phyloP scores from a whole-genome alignment of 1,140 invertebrate genomes.

The Myzus persicae region DNA sequence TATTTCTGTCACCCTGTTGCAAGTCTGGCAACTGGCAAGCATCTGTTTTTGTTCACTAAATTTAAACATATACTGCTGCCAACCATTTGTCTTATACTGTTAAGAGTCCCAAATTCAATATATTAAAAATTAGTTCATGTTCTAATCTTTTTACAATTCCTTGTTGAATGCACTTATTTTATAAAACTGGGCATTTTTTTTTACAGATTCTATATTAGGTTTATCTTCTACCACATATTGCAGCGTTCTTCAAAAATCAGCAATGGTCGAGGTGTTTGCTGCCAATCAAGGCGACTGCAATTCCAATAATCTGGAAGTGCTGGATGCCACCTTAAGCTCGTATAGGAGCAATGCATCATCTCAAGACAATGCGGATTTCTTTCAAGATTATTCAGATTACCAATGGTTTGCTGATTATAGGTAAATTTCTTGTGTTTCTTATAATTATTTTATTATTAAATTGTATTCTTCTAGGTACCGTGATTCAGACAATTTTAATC shows the following conservation, averaged over 20 bases:
- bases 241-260: conserved; percentile 36
- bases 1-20: conserved; percentile 42
- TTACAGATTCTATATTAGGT: conserved; percentile 51
- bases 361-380: conserved; percentile 70
- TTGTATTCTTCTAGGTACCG: conserved; percentile 42
- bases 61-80: conserved; percentile 52
- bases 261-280: conserved; percentile 53
- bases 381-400: conserved; percentile 88
- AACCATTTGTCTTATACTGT: conserved; percentile 42
- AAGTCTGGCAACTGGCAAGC: conserved; percentile 51
- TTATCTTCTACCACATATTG: conserved; percentile 49
- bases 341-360: conserved; percentile 59
- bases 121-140: conserved; percentile 47
- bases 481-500: conserved; percentile 72
- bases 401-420: conserved; percentile 89
- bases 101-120: conserved; percentile 27
- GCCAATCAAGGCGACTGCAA: conserved; percentile 57
- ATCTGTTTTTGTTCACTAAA: conserved; percentile 57
- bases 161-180: neutral
- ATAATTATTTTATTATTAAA: conserved; percentile 13
- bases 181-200: neutral
- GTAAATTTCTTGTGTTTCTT: conserved; percentile 65
- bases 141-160: conserved; percentile 6
- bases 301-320: conserved; percentile 57
- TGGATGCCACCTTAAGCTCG: conserved; percentile 35